Conservation (phyloP, 1,140 invertebrate genomes). For the Micrasema longulum region DNA sequence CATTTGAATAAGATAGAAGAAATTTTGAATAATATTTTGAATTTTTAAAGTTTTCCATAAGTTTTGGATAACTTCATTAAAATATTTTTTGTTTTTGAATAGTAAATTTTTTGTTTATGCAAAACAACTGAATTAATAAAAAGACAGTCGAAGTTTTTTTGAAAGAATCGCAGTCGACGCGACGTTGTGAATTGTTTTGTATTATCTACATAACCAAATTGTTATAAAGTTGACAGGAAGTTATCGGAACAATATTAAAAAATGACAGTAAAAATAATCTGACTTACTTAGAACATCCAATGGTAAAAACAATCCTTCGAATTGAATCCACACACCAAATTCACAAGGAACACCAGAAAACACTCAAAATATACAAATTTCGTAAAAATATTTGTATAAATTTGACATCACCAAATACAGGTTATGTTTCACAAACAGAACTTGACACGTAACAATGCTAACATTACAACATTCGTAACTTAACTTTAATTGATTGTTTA, state of each 20-base stretch:
- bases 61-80: too few relatives aligned
- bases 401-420: conserved; percentile 45
- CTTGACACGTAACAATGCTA: conserved; percentile 39
- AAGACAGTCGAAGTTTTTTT: too few relatives aligned
- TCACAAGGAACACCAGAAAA: conserved; percentile 36
- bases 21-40: too few relatives aligned
- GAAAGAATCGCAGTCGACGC: too few relatives aligned
- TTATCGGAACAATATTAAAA: background rate
- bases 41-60: too few relatives aligned
- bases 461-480: conserved; percentile 41
- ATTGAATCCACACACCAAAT: conserved; percentile 35
- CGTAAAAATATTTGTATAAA: conserved; percentile 48
- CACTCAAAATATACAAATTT: conserved; percentile 46
- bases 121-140: too few relatives aligned
- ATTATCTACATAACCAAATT: too few relatives aligned
- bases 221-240: background rate
- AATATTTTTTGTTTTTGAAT: too few relatives aligned
- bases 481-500: conserved; percentile 45
- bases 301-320: conserved; percentile 37
- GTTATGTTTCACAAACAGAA: conserved; percentile 46
- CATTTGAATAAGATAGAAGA: too few relatives aligned
- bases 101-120: too few relatives aligned
- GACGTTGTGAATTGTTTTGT: too few relatives aligned
- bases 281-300: conserved; percentile 40
- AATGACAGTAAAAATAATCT: background rate